phyloP scores from a whole-genome alignment of 2,113 vertebrate species.

The Herpetotheres cachinnans region DNA sequence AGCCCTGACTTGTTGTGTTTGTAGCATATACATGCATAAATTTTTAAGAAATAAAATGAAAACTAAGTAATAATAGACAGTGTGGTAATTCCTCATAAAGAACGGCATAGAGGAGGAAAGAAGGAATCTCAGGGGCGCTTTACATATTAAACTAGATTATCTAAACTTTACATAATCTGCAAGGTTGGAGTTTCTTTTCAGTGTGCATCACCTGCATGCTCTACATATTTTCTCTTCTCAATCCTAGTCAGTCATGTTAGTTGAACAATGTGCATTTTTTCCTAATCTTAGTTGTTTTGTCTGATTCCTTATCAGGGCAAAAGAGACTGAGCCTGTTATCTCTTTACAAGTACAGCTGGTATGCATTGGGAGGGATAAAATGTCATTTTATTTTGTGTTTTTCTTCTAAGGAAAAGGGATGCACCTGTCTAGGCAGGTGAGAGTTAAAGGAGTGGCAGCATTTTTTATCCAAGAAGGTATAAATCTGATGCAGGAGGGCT shows the following conservation, averaged over 20 bases:
- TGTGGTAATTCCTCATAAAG: neutral
- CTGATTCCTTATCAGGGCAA: neutral
- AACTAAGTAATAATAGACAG: neutral
- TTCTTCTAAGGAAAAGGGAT: neutral
- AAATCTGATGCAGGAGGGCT: neutral
- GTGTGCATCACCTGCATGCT: neutral
- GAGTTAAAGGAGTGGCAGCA: neutral
- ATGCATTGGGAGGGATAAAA: neutral
- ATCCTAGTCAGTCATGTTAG: neutral
- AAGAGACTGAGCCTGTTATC: neutral
- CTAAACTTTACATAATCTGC: neutral
- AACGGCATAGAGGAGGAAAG: neutral
- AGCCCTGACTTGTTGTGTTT: neutral
- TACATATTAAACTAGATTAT: neutral
- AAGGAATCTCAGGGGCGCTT: fast-evolving
- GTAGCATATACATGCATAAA: neutral
- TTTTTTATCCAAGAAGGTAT: neutral
- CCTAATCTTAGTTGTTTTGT: neutral
- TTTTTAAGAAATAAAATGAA: neutral
- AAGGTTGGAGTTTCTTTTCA: neutral
- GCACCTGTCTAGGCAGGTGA: neutral
- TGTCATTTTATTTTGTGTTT: neutral
- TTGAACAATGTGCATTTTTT: neutral
- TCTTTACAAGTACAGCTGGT: neutral
- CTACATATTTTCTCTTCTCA: neutral